A percentile compares a stretch with the other conserved stretches of the same genome.
These are phyloP conservation scores for Coccyzus lansbergi DNA, from an alignment of 2,797 vertebrate genomes.

Conservation along the genomic window DNA sequence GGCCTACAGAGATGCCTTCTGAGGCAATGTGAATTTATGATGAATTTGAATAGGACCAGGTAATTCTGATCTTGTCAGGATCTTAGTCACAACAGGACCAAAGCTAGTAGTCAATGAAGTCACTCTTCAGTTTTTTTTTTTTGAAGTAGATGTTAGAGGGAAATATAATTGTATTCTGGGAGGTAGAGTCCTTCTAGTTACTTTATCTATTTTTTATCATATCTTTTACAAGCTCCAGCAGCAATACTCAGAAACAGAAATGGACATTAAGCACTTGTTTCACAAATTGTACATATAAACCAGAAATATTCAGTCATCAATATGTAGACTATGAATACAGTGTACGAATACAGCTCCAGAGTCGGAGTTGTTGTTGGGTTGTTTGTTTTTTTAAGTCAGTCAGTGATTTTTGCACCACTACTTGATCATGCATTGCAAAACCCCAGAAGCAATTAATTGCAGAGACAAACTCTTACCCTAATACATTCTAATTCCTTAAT, in stretches of 20 bases:
- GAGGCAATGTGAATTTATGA: not conserved
- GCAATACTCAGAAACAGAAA: not conserved
- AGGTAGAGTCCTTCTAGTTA: not conserved
- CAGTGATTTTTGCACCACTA: slow-evolving; percentile 10
- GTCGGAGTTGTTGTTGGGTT: not conserved
- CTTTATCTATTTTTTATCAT: not conserved
- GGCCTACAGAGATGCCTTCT: not conserved
- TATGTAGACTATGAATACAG: not conserved
- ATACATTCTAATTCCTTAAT: slow-evolving; percentile 59
- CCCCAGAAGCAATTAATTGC: slow-evolving; percentile 6
- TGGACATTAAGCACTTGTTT: not conserved
- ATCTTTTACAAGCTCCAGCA: not conserved
- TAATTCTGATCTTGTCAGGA: not conserved
- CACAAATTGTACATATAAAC: not conserved
- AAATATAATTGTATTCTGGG: not conserved
- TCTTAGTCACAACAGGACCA: not conserved
- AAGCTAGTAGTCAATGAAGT: not conserved
- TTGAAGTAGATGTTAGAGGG: not conserved
- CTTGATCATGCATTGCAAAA: slow-evolving; percentile 33
- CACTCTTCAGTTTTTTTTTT: not conserved
- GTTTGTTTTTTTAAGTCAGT: not conserved
- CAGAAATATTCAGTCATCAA: not conserved
- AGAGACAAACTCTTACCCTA: slow-evolving; percentile 42
- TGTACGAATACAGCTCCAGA: not conserved
- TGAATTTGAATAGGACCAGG: not conserved